A percentile compares a stretch with the other conserved stretches of the same genome.
phyloP scores from a whole-genome alignment of 2,113 vertebrate genomes.

The Pteruthius melanotis region DNA sequence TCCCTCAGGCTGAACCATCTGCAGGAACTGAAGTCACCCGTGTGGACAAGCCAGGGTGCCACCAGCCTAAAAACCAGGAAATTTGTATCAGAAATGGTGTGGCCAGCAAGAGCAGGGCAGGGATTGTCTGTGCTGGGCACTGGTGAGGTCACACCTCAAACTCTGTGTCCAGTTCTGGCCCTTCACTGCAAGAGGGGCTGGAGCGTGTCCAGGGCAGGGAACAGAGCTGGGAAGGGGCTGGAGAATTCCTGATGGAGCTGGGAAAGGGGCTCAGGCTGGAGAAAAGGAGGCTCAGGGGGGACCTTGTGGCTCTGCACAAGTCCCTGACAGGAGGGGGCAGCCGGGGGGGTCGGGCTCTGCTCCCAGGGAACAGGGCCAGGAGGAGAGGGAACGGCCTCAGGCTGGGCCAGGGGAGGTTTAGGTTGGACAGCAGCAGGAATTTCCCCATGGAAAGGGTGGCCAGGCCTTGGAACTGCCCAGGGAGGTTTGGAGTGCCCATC shows the following conservation, averaged over 20 bases:
- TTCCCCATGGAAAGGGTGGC: fast-evolving
- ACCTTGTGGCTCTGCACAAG: not conserved
- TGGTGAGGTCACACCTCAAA: not conserved
- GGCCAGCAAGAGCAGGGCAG: not conserved
- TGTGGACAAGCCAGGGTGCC: not conserved
- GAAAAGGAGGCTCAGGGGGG: not conserved
- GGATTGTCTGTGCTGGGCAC: not conserved
- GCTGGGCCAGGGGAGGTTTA: not conserved
- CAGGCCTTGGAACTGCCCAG: not conserved
- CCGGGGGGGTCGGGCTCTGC: too few relatives aligned
- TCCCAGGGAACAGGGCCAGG: not conserved
- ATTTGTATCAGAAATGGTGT: fast-evolving
- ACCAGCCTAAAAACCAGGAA: fast-evolving
- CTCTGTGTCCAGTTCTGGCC: not conserved
- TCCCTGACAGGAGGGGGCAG: not conserved
- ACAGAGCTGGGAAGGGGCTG: not conserved
- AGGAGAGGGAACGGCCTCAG: not conserved
- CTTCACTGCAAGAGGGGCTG: not conserved
- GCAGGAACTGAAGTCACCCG: not conserved
- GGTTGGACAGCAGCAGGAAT: not conserved
- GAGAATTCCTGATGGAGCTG: not conserved
- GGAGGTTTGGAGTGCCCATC: not conserved
- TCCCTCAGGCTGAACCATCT: not conserved
- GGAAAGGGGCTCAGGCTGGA: not conserved
- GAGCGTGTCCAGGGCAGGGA: not conserved